phyloP scores from a whole-genome alignment of 2,888 invertebrate genomes.

The Sympetrum striolatum region DNA sequence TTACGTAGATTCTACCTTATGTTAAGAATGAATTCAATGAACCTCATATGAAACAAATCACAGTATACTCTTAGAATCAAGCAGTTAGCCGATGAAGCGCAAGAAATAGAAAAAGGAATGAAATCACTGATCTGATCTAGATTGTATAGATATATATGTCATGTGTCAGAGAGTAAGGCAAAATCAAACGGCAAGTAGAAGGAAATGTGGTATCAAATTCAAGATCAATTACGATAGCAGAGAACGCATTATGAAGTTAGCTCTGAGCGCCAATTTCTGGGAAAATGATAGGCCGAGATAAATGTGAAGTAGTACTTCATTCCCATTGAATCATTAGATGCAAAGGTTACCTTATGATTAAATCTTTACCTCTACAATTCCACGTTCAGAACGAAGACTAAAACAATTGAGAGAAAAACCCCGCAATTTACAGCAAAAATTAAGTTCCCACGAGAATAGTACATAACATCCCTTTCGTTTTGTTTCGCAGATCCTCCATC shows the following conservation, averaged over 20 bases:
- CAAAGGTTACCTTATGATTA: neutral
- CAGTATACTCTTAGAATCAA: no score
- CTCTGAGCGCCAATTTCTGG: neutral
- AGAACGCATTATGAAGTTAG: neutral
- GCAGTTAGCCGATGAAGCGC: no score
- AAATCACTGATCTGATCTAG: no score
- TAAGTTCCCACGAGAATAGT: neutral
- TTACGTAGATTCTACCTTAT: no score
- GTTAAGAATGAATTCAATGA: no score
- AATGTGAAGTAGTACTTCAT: neutral
- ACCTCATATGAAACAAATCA: no score
- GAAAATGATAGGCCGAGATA: neutral
- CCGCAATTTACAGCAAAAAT: neutral
- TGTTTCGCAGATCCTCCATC: neutral
- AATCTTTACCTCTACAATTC: neutral
- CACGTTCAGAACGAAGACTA: neutral
- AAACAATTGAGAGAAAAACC: neutral
- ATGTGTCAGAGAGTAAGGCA: no score
- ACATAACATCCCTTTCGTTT: neutral
- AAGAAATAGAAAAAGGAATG: no score
- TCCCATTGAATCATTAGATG: neutral
- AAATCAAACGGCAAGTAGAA: no score
- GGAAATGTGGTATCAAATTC: neutral
- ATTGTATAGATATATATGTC: no score
- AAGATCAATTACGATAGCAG: neutral